Evolutionary conservation across 1,140 invertebrate genomes (phyloP).

Genomic region (Leptinotarsa lineolata): DNA sequence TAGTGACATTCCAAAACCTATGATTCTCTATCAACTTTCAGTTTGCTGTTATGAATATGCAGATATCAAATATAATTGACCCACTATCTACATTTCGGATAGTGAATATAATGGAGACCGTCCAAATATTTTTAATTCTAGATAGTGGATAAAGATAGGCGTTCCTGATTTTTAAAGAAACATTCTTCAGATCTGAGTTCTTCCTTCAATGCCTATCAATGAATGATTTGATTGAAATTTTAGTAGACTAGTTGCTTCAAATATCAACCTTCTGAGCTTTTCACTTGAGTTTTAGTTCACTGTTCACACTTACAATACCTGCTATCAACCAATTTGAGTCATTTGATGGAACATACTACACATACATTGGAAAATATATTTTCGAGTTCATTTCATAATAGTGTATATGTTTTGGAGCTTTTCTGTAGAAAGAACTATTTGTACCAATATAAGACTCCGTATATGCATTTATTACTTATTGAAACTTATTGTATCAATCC

Average conservation of each 20-base stretch:
- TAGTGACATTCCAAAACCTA: background rate
- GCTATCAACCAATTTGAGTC: background rate
- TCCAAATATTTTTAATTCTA: background rate
- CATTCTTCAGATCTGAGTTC: background rate
- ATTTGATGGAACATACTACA: background rate
- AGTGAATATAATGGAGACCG: background rate
- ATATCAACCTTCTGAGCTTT: too few relatives aligned
- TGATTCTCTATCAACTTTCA: background rate
- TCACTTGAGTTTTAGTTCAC: too few relatives aligned
- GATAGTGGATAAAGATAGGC: background rate
- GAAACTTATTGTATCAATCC: background rate
- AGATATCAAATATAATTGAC: background rate
- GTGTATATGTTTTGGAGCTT: background rate
- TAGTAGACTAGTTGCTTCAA: too few relatives aligned
- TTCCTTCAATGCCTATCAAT: too few relatives aligned
- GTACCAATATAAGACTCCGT: too few relatives aligned
- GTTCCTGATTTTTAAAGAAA: background rate
- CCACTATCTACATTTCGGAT: background rate
- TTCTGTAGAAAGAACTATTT: background rate
- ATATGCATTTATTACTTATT: too few relatives aligned
- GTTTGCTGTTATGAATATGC: too few relatives aligned
- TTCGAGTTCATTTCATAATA: background rate
- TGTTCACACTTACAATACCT: background rate
- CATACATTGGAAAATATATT: background rate
- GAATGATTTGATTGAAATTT: too few relatives aligned